Conservation (phyloP, 1,140 invertebrate genomes). For the Maniola jurtina region DNA sequence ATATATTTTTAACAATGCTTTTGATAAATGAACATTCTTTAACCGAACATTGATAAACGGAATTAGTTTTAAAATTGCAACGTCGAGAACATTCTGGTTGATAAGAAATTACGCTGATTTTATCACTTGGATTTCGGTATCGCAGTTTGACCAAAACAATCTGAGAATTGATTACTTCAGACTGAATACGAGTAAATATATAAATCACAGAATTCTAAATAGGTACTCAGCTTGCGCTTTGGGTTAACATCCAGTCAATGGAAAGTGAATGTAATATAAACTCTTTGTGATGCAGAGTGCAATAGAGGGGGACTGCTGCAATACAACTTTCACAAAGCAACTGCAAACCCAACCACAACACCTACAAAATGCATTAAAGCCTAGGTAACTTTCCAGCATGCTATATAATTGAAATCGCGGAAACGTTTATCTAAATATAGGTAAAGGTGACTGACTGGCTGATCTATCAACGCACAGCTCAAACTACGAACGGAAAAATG, state of each 20-base stretch:
- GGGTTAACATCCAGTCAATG: constrained; percentile 32
- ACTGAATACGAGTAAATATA: neutral
- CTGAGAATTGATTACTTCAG: neutral
- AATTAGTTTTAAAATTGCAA: constrained; percentile 3
- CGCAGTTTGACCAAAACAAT: neutral
- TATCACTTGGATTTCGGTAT: constrained; percentile 6
- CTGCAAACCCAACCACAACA: constrained; percentile 37
- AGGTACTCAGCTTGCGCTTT: constrained; percentile 7
- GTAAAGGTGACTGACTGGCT: too few relatives aligned
- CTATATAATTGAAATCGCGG: neutral
- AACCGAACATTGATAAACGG: neutral
- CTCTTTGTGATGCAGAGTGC: constrained; percentile 37
- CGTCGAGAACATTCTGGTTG: constrained; percentile 22
- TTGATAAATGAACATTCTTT: constrained; percentile 7
- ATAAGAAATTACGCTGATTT: constrained; percentile 13
- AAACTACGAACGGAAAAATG: too few relatives aligned
- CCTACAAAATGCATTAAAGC: constrained; percentile 38
- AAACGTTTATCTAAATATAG: too few relatives aligned
- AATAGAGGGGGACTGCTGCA: constrained; percentile 42
- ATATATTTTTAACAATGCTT: constrained; percentile 12
- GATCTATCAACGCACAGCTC: too few relatives aligned
- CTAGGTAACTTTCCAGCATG: neutral
- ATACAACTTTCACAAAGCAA: constrained; percentile 66
- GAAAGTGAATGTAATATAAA: constrained; percentile 54
- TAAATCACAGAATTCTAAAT: neutral